Evolutionary conservation across 1,140 invertebrate species (phyloP), one percentile per base, ranked within the genome.

Genomic region (Heliconius hermathena): DNA sequence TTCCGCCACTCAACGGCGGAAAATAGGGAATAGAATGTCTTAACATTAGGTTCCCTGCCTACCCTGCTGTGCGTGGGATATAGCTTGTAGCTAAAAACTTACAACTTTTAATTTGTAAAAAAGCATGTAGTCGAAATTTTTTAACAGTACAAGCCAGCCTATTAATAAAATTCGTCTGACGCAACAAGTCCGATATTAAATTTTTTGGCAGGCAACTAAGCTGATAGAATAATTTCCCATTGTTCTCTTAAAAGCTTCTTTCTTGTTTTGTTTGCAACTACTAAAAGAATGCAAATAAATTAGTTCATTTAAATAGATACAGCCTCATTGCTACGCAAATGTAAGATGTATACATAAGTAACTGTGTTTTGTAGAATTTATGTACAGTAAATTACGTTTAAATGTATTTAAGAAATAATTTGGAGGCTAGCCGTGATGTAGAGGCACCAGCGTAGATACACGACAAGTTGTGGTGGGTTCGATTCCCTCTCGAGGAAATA

Each of bases 121-220:
- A 3, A 76, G 22, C 60, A 29, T 29, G 60, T 66, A 66, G 26
- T 29, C 11, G 60, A 13, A 66, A 16, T 29, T 60, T 66, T 29
- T 66, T 26, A 66, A 66, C 60, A 66, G 60, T 72, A 41, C 36
- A 72, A 72, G 71, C 36, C 71, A 20, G 71, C 71, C 71, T 72
- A 74, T 74, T 29, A 71, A 16, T 46, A 70, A 66, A 66, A 79
- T 33, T 49, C 60, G 38, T 72, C 74, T 80, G 74, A 76, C 74
- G 82, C 82, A 83, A 83, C 82, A 83, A 75, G 82, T 83, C 13
- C 60, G 66, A 80, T 74, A 83, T 83, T 81, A 83, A 83, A 78
- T 79, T 74, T 81, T 81, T 83, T 83, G 82, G 82, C 82, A 83
- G 77, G 74, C 75, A 79, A 80, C 78, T 81, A 76, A 78, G 79